Base-by-base conservation (phyloP, 1,140 invertebrate species). In the Piezodorus guildinii region DNA sequence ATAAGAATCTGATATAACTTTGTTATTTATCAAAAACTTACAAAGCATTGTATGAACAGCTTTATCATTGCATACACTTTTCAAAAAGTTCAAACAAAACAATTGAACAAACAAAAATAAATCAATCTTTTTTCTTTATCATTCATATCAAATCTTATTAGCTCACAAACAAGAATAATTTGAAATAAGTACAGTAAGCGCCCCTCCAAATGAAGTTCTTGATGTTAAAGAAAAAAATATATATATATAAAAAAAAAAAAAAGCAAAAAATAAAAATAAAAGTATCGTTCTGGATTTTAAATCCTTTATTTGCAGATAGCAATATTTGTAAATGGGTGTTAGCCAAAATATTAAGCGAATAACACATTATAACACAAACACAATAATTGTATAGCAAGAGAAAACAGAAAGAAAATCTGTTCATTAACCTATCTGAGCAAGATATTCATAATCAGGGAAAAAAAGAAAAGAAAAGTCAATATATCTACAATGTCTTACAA, bases 401-500 rank as follows among this genome's bases (percentile, higher is more conserved):
- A 56, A 56, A 56, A 56, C 52, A 56, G 52, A 56, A 56, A 56
- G 52, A 23, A 56, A 56, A 56, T 39, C 34, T 39, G 34, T 39
- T 39, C 34, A 39, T 56, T 23, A 56, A 56, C 17, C 52, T 25
- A 23, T 56, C 52, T 56, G 52, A 56, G 52, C 17, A 56, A 23
- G 23, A 56, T 23, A 56, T 23, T 19, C n/a, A 21, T 9, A 56
- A 23, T 23, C 23, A 23, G 52, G 52, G 52, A 23, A 56, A 16
- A 39, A 39, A 56, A 23, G 46, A 56, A 25, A 56, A 56, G 52
- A 56, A 56, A 56, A 56, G 15, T 23, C 17, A 21, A 25, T 23
- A 25, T 23, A 16, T 27, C 52, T 23, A 56, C 52, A 23, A 23
- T 14, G 52, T 56, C 17, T 56, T 56, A 23, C 23, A 56, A 56